These are phyloP conservation scores for Neomicropteryx cornuta DNA, from an alignment of 1,140 invertebrate genomes.

Conservation along the genomic window DNA sequence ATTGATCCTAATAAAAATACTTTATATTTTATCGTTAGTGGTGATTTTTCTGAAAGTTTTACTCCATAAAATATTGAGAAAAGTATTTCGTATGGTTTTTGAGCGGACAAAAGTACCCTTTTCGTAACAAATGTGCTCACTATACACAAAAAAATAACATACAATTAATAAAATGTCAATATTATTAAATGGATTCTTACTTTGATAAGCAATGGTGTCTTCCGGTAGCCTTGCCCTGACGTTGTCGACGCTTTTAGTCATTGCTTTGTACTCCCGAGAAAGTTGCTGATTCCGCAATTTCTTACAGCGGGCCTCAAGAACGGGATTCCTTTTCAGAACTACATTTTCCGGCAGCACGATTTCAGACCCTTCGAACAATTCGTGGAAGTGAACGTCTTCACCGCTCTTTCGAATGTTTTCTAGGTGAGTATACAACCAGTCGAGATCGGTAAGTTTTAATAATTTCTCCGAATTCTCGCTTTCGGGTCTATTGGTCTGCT, in stretches of 20 bases:
- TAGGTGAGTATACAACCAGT: conserved; percentile 46
- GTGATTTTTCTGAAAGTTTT: too few species aligned
- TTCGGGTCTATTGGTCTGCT: conserved; percentile 15
- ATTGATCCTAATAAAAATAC: too few species aligned
- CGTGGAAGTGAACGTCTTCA: conserved; percentile 50
- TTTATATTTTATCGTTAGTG: too few species aligned
- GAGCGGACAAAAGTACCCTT: too few species aligned
- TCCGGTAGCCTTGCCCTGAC: conserved; percentile 49
- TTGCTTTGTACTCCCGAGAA: conserved; percentile 60
- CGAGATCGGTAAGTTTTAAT: conserved; percentile 39
- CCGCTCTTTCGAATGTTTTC: conserved; percentile 30
- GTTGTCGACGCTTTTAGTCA: conserved; percentile 73
- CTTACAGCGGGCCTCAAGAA: conserved; percentile 66
- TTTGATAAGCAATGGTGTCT: conserved; percentile 67
- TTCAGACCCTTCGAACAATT: conserved; percentile 50
- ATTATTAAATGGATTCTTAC: conserved; percentile 40
- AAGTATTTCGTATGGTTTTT: too few species aligned
- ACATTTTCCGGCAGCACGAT: conserved; percentile 59
- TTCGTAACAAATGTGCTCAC: conserved; percentile 4
- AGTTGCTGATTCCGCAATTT: conserved; percentile 60
- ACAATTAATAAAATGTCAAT: conserved; percentile 6
- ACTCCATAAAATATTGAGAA: too few species aligned
- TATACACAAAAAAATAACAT: too few species aligned
- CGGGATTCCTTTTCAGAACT: conserved; percentile 57
- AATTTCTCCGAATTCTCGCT: conserved; percentile 12